Conservation (phyloP, 2,888 invertebrate species). For the Sarcophaga carnaria region DNA sequence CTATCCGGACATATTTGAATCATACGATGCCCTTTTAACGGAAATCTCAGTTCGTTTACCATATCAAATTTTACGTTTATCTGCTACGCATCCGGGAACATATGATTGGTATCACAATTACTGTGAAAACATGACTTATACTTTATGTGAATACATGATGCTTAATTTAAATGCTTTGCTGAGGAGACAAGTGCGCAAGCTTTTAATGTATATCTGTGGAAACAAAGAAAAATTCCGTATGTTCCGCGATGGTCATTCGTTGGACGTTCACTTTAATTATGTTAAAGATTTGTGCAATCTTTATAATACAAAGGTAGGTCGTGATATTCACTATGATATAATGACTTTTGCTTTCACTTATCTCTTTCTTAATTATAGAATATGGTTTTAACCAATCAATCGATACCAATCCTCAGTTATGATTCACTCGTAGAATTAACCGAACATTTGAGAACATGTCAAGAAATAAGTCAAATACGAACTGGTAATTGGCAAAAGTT, state of each 20-base stretch:
- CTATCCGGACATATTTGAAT: slow-evolving; percentile 95
- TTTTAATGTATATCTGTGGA: slow-evolving; percentile 95
- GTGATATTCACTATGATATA: background rate
- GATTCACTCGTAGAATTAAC: slow-evolving; percentile 96
- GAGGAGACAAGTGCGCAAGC: slow-evolving; percentile 94
- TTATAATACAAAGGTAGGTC: slow-evolving; percentile 78
- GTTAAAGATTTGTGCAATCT: slow-evolving; percentile 82
- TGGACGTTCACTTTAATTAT: slow-evolving; percentile 93
- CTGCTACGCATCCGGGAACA: slow-evolving; percentile 80
- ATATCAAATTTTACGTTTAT: slow-evolving; percentile 88
- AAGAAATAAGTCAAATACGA: slow-evolving; percentile 94
- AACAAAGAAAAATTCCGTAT: slow-evolving; percentile 98
- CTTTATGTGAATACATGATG: slow-evolving; percentile 97
- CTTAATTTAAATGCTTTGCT: slow-evolving; percentile 87
- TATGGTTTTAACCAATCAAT: slow-evolving; percentile 72
- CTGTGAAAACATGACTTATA: slow-evolving; percentile 84
- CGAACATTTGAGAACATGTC: slow-evolving; percentile 96
- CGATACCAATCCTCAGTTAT: slow-evolving; percentile 86
- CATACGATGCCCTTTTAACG: slow-evolving; percentile 95
- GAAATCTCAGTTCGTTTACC: slow-evolving; percentile 97
- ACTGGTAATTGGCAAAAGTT: slow-evolving; percentile 98
- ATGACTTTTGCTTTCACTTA: background rate
- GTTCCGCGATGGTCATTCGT: slow-evolving; percentile 94
- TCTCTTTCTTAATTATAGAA: slow-evolving; percentile 59
- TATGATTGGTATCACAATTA: slow-evolving; percentile 85